These are phyloP conservation scores for Mus spretus DNA, from an alignment of 2,797 vertebrate genomes.

Conservation along the genomic window DNA sequence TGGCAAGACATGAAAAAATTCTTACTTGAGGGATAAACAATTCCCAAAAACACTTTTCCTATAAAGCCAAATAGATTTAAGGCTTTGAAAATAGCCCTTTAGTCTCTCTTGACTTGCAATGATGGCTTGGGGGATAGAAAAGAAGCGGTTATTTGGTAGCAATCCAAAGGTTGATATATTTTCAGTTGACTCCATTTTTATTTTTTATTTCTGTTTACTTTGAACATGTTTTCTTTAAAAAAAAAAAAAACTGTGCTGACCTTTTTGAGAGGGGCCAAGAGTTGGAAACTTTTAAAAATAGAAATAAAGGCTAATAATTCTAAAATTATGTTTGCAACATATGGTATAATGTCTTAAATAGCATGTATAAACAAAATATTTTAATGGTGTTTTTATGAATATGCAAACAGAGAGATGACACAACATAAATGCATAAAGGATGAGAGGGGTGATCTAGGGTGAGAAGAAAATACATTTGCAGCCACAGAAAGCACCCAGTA, in stretches of 20 bases:
- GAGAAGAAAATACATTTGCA: not conserved
- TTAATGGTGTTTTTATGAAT: not conserved
- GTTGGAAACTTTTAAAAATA: conserved; percentile 50
- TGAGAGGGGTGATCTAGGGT: not conserved
- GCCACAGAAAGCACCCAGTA: not conserved
- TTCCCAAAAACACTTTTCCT: conserved; percentile 67
- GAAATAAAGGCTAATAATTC: conserved; percentile 51
- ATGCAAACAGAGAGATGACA: not conserved
- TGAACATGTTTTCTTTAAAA: conserved; percentile 13
- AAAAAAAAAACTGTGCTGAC: conserved; percentile 22
- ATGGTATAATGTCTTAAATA: not conserved
- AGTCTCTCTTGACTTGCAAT: conserved; percentile 68
- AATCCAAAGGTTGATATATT: conserved; percentile 64
- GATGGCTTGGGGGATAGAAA: conserved; percentile 50
- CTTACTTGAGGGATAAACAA: conserved; percentile 69
- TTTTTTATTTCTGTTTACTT: conserved; percentile 71
- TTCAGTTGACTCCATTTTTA: conserved; percentile 71
- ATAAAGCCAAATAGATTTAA: conserved; percentile 74
- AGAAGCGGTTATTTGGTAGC: conserved; percentile 63
- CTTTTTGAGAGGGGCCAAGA: not conserved
- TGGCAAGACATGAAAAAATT: conserved; percentile 57
- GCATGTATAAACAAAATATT: conserved; percentile 8
- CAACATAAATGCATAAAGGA: not conserved
- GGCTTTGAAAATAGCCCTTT: conserved; percentile 73
- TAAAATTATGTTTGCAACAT: conserved; percentile 55